Conservation (phyloP, 1,140 invertebrate genomes). For the Camponotus vicinus region DNA sequence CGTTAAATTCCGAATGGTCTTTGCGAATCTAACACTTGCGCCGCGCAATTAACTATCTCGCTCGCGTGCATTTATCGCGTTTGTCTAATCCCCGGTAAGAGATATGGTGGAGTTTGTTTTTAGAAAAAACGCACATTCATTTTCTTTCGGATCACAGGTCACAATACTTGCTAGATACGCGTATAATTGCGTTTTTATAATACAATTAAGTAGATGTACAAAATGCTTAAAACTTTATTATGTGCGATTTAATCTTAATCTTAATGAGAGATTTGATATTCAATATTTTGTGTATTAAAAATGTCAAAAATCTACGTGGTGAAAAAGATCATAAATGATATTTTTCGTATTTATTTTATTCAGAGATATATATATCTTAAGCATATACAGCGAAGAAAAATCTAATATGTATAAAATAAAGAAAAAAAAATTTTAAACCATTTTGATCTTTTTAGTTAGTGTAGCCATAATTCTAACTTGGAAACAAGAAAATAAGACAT, state of each 20-base stretch:
- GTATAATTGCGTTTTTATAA: not conserved
- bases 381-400: not conserved
- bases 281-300: too few relatives aligned
- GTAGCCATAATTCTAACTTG: not conserved
- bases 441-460: not conserved
- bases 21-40: conserved; percentile 13
- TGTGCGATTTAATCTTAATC: too few relatives aligned
- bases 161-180: not conserved
- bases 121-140: conserved; percentile 10
- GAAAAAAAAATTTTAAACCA: not conserved
- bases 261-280: too few relatives aligned
- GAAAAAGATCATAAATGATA: too few relatives aligned
- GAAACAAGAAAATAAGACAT: too few relatives aligned
- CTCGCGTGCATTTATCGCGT: conserved; percentile 43
- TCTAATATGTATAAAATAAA: not conserved
- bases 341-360: not conserved
- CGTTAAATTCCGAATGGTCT: conserved; percentile 1
- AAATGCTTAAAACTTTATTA: not conserved
- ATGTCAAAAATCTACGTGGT: too few relatives aligned
- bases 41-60: conserved; percentile 15
- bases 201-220: not conserved
- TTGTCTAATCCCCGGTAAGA: not conserved
- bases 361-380: not conserved
- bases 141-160: conserved; percentile 9
- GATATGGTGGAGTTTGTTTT: not conserved